phyloP scores from a whole-genome alignment of 2,113 vertebrate species.

The Gallinago media region DNA sequence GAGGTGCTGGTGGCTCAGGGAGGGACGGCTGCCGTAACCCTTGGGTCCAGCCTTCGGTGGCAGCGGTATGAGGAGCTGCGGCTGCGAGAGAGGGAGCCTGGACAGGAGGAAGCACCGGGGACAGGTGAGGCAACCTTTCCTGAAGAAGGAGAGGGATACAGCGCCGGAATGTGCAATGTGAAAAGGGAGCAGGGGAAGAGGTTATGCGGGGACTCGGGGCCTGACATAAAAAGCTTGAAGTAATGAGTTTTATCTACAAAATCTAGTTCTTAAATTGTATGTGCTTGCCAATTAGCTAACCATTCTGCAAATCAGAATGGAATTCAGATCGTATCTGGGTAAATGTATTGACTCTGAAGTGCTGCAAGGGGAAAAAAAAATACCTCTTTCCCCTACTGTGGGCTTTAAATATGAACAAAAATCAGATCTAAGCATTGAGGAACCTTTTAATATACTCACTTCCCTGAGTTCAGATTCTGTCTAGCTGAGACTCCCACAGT shows the following conservation, averaged over 20 bases:
- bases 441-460: conserved; percentile 41
- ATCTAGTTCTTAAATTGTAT: conserved; percentile 63
- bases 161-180: background rate
- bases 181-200: conserved; percentile 14
- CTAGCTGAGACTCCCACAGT: background rate
- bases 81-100: background rate
- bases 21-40: background rate
- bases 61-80: background rate
- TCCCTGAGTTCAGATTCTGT: background rate
- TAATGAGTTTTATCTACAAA: conserved; percentile 56
- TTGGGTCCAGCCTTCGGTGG: background rate
- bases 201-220: conserved; percentile 26
- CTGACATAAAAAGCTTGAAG: conserved; percentile 33
- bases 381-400: conserved; percentile 11
- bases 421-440: conserved; percentile 29
- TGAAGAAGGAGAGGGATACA: background rate
- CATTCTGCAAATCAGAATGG: conserved; percentile 59
- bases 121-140: conserved; percentile 30
- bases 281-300: conserved; percentile 63
- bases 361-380: conserved; percentile 12
- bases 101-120: background rate
- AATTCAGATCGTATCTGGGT: conserved; percentile 59
- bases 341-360: conserved; percentile 57
- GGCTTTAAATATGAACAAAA: conserved; percentile 49
- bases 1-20: background rate